Evolutionary conservation across 1,140 invertebrate species (phyloP).

Genomic region (Oryzaephilus surinamensis): DNA sequence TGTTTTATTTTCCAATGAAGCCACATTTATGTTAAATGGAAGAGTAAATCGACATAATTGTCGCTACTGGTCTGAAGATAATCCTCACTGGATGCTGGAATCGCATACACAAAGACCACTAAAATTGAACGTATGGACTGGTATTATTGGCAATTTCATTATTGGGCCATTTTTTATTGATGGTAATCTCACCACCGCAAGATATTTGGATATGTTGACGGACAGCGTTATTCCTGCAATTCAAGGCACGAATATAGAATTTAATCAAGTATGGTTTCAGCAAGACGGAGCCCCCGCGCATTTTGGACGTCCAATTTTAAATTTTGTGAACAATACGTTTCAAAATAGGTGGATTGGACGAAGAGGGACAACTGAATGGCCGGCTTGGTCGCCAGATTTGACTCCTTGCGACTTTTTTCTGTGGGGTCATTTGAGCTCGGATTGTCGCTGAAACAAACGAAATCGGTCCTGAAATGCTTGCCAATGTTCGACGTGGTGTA

Average conservation of each 20-base stretch:
- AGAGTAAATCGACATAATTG: constrained; percentile 9
- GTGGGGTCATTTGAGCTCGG: constrained; percentile 37
- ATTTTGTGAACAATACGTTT: constrained; percentile 30
- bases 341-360: constrained; percentile 34
- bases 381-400: constrained; percentile 34
- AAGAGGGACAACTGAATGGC: constrained; percentile 33
- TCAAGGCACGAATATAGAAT: constrained; percentile 3
- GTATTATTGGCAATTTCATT: constrained; percentile 3
- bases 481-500: no score
- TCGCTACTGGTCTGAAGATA: constrained; percentile 8
- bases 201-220: constrained; percentile 9
- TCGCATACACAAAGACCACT: constrained; percentile 7
- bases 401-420: constrained; percentile 36
- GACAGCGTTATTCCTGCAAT: constrained; percentile 2
- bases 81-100: constrained; percentile 10
- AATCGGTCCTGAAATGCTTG: no score
- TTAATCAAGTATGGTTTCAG: constrained; percentile 24
- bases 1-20: constrained; percentile 2
- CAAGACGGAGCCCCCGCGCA: constrained; percentile 35
- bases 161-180: constrained; percentile 8
- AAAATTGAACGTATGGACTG: constrained; percentile 6
- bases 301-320: constrained; percentile 22
- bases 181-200: constrained; percentile 9
- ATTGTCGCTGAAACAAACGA: no score
- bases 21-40: constrained; percentile 4